Conservation (phyloP, 2,888 invertebrate species). For the Nudaria mundana region DNA sequence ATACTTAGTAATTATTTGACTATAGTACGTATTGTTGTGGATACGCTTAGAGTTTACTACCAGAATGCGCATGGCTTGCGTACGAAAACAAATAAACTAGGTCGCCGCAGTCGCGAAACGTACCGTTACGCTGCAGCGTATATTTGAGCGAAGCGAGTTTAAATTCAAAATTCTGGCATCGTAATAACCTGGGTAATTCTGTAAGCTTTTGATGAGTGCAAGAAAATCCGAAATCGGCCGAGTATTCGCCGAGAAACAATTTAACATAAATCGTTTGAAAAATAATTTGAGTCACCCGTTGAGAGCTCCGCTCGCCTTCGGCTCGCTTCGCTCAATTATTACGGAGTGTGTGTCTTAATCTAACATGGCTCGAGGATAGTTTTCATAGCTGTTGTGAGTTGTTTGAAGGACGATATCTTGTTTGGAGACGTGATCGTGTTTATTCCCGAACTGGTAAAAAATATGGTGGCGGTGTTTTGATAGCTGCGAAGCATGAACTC, state of each 20-base stretch:
- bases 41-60: not conserved
- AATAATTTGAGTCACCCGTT: too few relatives aligned
- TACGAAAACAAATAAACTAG: not conserved
- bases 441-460: constrained; percentile 1
- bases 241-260: too few relatives aligned
- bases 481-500: constrained; percentile 2
- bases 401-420: constrained; percentile 1
- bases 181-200: too few relatives aligned
- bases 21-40: not conserved
- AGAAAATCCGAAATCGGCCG: too few relatives aligned
- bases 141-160: too few relatives aligned
- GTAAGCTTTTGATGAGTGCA: too few relatives aligned
- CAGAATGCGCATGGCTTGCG: constrained; percentile 1
- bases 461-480: constrained; percentile 3
- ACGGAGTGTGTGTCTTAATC: not conserved
- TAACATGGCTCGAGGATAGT: constrained; percentile 1
- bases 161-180: too few relatives aligned
- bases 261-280: too few relatives aligned
- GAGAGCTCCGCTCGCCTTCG: too few relatives aligned
- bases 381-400: constrained; percentile 1
- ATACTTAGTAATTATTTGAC: not conserved
- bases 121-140: too few relatives aligned
- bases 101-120: too few relatives aligned
- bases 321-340: too few relatives aligned
- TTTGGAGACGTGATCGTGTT: constrained; percentile 2